A percentile compares a stretch with the other conserved stretches of the same genome.
Evolutionary conservation across 2,797 vertebrate species (phyloP).

Genomic region (Naso thynnoides): DNA sequence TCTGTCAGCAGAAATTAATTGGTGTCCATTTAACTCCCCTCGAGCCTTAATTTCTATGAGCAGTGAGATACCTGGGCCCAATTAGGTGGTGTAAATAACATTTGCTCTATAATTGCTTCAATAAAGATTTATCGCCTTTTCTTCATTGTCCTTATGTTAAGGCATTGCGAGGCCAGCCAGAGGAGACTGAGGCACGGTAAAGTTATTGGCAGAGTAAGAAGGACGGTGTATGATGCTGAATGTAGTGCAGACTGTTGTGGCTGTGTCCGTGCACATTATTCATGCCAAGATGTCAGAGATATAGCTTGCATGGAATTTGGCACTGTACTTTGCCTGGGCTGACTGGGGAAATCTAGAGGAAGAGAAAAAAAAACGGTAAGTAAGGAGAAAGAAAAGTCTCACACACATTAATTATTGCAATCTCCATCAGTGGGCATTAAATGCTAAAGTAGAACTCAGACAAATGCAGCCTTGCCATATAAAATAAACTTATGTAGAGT

Average conservation of each 20-base stretch:
- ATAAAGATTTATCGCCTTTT: constrained; percentile 81
- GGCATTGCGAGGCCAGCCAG: constrained; percentile 54
- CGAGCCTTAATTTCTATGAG: constrained; percentile 76
- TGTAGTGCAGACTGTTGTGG: background rate
- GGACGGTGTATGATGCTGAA: constrained; percentile 7
- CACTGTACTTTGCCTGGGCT: constrained; percentile 4
- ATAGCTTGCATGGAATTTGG: background rate
- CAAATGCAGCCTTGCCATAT: background rate
- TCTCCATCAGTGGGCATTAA: background rate
- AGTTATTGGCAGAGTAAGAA: constrained; percentile 41
- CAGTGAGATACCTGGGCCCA: constrained; percentile 73
- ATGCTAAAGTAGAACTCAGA: background rate
- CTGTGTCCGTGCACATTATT: background rate
- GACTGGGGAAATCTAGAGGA: constrained; percentile 19
- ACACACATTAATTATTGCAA: too few species aligned
- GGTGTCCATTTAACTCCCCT: constrained; percentile 81
- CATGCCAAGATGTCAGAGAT: background rate
- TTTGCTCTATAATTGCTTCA: constrained; percentile 85
- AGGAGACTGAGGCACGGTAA: constrained; percentile 63
- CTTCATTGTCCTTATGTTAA: constrained; percentile 80
- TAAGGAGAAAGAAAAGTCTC: background rate
- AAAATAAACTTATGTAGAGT: constrained; percentile 3
- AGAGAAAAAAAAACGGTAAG: constrained; percentile 4
- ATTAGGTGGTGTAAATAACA: constrained; percentile 84
- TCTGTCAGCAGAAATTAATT: constrained; percentile 85